Conservation (phyloP, 2,797 vertebrate genomes). For the Chrosomus eos region DNA sequence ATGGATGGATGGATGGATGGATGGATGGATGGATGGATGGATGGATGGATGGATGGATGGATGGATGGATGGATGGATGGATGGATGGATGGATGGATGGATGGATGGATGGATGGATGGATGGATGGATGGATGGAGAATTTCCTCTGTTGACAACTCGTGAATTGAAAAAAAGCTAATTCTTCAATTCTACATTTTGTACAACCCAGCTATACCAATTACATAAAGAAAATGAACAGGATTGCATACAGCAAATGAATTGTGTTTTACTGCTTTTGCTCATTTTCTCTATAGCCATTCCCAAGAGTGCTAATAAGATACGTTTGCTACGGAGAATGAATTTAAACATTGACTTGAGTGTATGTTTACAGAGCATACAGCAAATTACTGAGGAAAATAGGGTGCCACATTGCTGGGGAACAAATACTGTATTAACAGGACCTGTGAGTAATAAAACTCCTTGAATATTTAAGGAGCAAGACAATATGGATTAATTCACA, state of each 20-base stretch:
- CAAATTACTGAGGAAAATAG: slow-evolving; percentile 43
- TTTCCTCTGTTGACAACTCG: not conserved
- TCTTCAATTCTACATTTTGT: not conserved
- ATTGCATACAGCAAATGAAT: slow-evolving; percentile 1
- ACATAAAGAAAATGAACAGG: slow-evolving; percentile 2
- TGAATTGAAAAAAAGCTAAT: not conserved
- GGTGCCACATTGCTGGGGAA: not conserved
- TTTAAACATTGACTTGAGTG: slow-evolving; percentile 44
- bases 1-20: too few species aligned
- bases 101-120: not conserved
- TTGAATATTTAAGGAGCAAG: slow-evolving; percentile 35
- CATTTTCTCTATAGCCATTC: slow-evolving; percentile 19
- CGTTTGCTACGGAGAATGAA: slow-evolving; percentile 12
- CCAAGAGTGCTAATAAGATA: slow-evolving; percentile 24
- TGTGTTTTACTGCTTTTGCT: slow-evolving; percentile 28
- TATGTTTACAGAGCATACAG: slow-evolving; percentile 49
- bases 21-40: too few species aligned
- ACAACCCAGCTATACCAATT: not conserved
- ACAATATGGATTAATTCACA: slow-evolving; percentile 26
- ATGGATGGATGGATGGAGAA: not conserved
- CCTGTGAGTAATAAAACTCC: slow-evolving; percentile 35
- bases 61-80: not conserved
- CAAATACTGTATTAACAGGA: slow-evolving; percentile 7
- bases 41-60: too few species aligned
- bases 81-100: not conserved